These are phyloP conservation scores for Folsomia manolachei DNA, from an alignment of 2,888 invertebrate genomes.

Conservation along the genomic window DNA sequence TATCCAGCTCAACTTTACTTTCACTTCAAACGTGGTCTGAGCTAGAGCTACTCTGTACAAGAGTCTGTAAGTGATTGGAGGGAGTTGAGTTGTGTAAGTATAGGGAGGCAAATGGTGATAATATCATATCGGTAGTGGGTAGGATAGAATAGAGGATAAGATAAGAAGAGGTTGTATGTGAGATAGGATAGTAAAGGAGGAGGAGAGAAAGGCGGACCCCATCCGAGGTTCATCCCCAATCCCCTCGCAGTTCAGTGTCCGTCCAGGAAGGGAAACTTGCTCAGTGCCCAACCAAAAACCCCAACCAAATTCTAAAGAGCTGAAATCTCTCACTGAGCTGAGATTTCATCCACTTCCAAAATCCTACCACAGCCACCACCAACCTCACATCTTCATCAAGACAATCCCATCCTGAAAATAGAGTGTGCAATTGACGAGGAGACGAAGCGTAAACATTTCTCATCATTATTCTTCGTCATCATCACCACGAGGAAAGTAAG, in stretches of 20 bases:
- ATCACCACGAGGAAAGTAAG: neutral
- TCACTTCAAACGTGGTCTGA: too few species aligned
- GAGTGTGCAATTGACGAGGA: too few species aligned
- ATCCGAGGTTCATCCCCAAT: conserved; percentile 47
- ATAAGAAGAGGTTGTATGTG: neutral
- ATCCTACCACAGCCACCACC: neutral
- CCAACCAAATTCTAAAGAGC: too few species aligned
- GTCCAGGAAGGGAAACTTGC: conserved; percentile 21
- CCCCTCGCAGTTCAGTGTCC: conserved; percentile 36
- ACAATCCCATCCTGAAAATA: too few species aligned
- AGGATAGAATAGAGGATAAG: conserved; percentile 2
- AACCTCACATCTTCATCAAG: neutral
- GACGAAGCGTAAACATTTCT: too few species aligned
- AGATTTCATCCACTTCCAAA: conserved; percentile 2
- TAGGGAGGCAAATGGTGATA: neutral
- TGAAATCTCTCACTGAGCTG: neutral
- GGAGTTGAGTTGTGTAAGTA: too few species aligned
- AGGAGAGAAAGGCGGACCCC: conserved; percentile 44
- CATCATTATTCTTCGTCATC: neutral
- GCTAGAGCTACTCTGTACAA: neutral
- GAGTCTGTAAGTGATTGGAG: neutral
- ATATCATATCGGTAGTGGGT: conserved; percentile 3
- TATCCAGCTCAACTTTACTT: too few species aligned
- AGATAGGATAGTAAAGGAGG: conserved; percentile 41
- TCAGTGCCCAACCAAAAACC: neutral